Conservation (phyloP, 2,113 vertebrate species). For the Dicaeum eximium region DNA sequence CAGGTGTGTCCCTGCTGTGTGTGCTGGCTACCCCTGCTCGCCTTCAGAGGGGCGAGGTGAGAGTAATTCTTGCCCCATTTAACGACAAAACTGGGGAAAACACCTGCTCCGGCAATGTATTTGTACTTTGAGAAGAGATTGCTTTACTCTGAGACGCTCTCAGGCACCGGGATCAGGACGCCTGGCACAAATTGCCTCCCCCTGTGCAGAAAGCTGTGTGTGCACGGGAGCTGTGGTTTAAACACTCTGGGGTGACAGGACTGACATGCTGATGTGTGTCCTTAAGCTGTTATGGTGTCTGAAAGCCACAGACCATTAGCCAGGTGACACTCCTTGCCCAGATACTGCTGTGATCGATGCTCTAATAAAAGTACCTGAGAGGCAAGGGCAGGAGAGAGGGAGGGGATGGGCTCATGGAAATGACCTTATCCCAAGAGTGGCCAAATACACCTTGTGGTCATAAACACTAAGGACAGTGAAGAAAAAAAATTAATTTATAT, state of each 20-base stretch:
- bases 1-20: neutral
- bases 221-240: neutral
- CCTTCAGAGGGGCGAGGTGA: neutral
- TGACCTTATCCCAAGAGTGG: neutral
- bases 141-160: neutral
- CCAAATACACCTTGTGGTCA: neutral
- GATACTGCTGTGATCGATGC: neutral
- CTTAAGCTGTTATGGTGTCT: neutral
- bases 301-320: neutral
- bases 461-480: neutral
- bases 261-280: neutral
- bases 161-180: neutral
- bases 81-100: neutral
- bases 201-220: neutral
- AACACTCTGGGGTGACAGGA: neutral
- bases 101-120: neutral
- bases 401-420: neutral
- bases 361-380: slow-evolving; percentile 5
- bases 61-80: neutral
- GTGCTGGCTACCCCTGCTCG: neutral
- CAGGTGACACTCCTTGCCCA: neutral
- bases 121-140: neutral
- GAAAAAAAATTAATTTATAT: neutral
- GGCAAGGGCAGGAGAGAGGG: neutral
- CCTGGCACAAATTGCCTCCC: neutral